These are phyloP conservation scores for Eunapius fragilis DNA, from an alignment of 37 sponge, comb jelly and placozoan species.

Conservation along the genomic window DNA sequence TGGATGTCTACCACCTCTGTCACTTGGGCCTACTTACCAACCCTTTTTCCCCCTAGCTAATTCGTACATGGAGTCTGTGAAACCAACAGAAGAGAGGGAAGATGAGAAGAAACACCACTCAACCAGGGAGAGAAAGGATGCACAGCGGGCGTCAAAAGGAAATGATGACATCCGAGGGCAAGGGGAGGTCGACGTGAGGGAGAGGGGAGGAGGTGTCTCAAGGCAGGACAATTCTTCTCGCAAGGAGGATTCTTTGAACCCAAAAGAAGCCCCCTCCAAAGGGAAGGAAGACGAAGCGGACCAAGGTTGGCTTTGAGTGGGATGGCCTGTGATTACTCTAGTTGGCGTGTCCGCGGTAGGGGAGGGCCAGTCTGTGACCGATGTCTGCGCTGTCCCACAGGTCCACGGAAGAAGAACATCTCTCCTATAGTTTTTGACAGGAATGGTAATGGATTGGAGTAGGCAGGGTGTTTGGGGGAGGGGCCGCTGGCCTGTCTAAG, in stretches of 20 bases:
- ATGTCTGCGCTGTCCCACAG: conserved; percentile 33
- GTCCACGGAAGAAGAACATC: conserved; percentile 10
- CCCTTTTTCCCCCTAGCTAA: background rate
- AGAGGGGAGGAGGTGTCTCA: background rate
- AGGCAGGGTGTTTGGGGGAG: background rate
- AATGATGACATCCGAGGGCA: background rate
- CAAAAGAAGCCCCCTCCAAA: background rate
- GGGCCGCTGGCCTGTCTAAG: no score
- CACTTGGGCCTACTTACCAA: no score
- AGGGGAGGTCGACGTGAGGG: background rate
- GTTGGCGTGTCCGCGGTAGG: conserved; percentile 80
- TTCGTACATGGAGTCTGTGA: background rate
- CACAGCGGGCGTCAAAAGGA: background rate
- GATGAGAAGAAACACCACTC: background rate
- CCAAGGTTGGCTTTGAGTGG: conserved; percentile 73
- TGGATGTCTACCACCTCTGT: no score
- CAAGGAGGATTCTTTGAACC: background rate
- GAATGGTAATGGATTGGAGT: background rate
- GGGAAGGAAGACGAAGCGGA: conserved; percentile 72
- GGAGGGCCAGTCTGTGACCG: conserved; percentile 27
- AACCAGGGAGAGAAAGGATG: background rate
- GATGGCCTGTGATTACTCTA: conserved; percentile 74
- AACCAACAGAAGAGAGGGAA: background rate
- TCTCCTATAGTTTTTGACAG: conserved; percentile 43
- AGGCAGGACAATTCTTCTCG: background rate